Base-by-base conservation (phyloP, 1,140 invertebrate species). In the Zaprionus capensis region DNA sequence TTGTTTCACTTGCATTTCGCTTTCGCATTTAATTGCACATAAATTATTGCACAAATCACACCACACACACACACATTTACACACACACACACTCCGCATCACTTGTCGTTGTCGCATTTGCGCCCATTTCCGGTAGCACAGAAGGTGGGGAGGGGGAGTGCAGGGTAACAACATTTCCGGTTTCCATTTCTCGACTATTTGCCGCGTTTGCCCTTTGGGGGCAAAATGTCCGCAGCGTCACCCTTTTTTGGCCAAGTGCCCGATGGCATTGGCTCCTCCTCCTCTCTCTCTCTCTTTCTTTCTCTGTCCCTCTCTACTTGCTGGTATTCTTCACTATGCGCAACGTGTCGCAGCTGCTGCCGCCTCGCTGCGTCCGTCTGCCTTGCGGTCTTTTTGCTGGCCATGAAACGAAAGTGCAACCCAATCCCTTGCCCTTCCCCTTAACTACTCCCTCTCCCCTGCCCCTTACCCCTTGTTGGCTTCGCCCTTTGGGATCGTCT, bases 141-240 rank as follows among this genome's bases (percentile, higher is more conserved):
- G 15, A 2, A 80, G 24, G 31, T 31, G 34, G 38, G 44, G 34
- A 28, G 51, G 41, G 46, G 38, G 46, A n/a, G 44, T 17, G 34
- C 1, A 20, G 62, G 41, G 71, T 76, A 81, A 87, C 85, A 88
- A 87, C 83, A 87, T 87, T 88, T 87, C 83, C 83, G 83, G 83
- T 87, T 88, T 87, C 83, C 83, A 87, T 87, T 87, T 87, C 83
- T 88, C 70, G 83, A 71, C 83, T 71, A 76, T 71, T 76, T 76
- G 73, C 14, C 73, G 73, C 66, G 70, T 69, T 78, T 77, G 80
- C 74, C 78, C 76, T 73, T 49, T 55, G 55, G 65, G 53, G 26
- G 22, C 22, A 66, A 78, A 84, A 86, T 87, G 83, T 83, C 84
- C 83, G 83, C 82, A 86, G 80, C 76, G 70, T 46, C 65, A 71